These are phyloP conservation scores for Crotalus tigris DNA, from an alignment of 2,113 vertebrate species.

Conservation along the genomic window DNA sequence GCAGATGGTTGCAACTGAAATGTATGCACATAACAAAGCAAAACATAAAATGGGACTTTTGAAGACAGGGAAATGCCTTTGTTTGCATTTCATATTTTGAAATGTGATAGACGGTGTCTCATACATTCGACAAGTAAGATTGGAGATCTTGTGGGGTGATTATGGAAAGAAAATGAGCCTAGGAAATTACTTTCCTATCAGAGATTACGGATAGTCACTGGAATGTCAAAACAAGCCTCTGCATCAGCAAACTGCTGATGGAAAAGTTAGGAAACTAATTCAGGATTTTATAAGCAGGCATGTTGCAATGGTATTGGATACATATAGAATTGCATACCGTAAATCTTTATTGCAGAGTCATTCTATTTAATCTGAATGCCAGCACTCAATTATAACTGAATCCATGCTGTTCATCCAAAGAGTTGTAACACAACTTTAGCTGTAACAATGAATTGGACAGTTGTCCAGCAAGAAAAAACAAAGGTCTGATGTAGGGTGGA, in stretches of 20 bases:
- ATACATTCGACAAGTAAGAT: background rate
- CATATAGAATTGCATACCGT: too few relatives aligned
- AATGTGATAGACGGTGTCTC: conserved; percentile 11
- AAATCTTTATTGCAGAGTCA: background rate
- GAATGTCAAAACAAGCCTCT: background rate
- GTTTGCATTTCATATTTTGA: conserved; percentile 18
- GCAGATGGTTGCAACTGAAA: conserved; percentile 18
- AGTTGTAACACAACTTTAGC: background rate
- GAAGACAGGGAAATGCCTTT: background rate
- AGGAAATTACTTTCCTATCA: conserved; percentile 6
- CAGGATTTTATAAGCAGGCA: background rate
- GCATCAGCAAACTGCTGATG: background rate
- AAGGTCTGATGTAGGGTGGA: too few relatives aligned
- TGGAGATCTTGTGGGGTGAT: too few relatives aligned
- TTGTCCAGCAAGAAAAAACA: background rate
- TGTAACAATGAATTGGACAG: background rate
- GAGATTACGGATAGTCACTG: background rate
- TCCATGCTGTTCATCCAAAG: background rate
- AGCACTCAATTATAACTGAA: background rate
- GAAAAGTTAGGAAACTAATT: background rate
- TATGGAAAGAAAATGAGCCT: background rate
- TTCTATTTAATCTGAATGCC: background rate
- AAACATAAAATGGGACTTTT: background rate
- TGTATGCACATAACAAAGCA: conserved; percentile 4
- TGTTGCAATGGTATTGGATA: background rate